Conservation (phyloP, 2,113 vertebrate species). For the Pampusana beccarii region DNA sequence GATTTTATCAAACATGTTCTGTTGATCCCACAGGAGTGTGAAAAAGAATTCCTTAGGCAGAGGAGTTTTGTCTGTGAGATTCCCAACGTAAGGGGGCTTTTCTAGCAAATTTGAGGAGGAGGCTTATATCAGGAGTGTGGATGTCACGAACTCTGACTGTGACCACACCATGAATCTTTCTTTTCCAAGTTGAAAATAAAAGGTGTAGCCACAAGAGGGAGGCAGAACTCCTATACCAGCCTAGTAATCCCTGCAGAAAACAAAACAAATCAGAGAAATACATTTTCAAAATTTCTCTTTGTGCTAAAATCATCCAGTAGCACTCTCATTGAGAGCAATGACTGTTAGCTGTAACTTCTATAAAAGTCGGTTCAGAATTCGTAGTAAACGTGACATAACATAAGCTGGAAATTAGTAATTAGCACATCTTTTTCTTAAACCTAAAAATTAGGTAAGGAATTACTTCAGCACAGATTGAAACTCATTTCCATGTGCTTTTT, state of each 20-base stretch:
- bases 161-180: not conserved
- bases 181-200: not conserved
- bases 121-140: not conserved
- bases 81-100: not conserved
- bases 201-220: constrained; percentile 51
- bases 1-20: not conserved
- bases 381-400: not conserved
- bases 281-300: not conserved
- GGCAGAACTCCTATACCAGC: constrained; percentile 1
- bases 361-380: not conserved
- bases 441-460: not conserved
- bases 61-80: not conserved
- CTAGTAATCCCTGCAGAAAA: not conserved
- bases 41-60: not conserved
- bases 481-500: not conserved
- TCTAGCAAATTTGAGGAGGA: not conserved
- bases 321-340: not conserved
- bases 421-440: not conserved
- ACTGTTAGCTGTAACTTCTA: not conserved
- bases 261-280: not conserved
- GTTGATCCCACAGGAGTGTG: not conserved
- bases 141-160: not conserved
- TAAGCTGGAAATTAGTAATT: not conserved
- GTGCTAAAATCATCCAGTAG: not conserved
- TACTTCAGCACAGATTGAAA: not conserved